Evolutionary conservation across 2,888 invertebrate genomes (phyloP).

Genomic region (Pardosa pseudoannulata): DNA sequence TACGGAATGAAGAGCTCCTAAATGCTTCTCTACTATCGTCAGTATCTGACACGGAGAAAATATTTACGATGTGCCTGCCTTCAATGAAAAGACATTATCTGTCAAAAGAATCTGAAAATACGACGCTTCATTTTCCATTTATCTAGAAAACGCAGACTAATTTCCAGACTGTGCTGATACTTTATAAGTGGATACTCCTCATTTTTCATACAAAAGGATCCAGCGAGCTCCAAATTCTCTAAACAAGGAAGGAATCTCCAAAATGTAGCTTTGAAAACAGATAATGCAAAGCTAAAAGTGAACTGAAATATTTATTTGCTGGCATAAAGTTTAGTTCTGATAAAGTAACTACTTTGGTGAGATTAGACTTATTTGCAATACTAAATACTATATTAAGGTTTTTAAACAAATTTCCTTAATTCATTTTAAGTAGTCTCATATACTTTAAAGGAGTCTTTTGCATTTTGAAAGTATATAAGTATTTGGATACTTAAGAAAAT

Average conservation of each 20-base stretch:
- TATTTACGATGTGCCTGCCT: background rate
- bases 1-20: background rate
- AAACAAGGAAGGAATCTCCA: background rate
- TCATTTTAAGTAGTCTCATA: too few relatives aligned
- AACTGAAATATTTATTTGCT: too few relatives aligned
- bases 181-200: background rate
- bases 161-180: background rate
- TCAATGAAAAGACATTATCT: background rate
- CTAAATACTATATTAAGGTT: too few relatives aligned
- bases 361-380: too few relatives aligned
- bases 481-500: too few relatives aligned
- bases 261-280: background rate
- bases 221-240: background rate
- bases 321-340: too few relatives aligned
- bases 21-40: background rate
- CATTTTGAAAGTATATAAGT: too few relatives aligned
- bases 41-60: background rate
- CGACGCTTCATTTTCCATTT: slow-evolving; percentile 2
- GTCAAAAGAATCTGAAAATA: background rate
- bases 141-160: background rate
- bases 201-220: background rate
- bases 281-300: too few relatives aligned
- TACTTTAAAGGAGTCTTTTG: too few relatives aligned
- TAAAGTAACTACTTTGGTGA: too few relatives aligned
- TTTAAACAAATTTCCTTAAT: too few relatives aligned